These are phyloP conservation scores for Acipenser ruthenus DNA, from an alignment of 2,797 vertebrate species.

Conservation along the genomic window DNA sequence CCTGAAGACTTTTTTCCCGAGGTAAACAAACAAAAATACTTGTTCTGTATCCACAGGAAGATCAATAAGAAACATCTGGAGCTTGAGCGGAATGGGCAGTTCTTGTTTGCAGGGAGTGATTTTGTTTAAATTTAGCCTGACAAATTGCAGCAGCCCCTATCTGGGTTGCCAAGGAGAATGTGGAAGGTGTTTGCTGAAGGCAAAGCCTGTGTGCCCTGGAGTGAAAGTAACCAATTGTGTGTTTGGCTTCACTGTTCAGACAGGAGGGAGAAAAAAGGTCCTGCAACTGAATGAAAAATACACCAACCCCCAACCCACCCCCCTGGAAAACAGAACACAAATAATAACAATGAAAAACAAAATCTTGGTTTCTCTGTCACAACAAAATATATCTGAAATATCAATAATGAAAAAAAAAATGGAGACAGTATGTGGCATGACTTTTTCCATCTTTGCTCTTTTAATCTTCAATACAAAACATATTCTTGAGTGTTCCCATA, in stretches of 20 bases:
- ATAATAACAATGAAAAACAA: too few species aligned
- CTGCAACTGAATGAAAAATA: constrained; percentile 14
- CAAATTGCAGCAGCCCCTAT: constrained; percentile 46
- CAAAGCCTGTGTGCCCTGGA: constrained; percentile 27
- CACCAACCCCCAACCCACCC: constrained; percentile 7
- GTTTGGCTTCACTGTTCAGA: constrained; percentile 16
- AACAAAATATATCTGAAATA: too few species aligned
- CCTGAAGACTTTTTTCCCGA: constrained; percentile 28
- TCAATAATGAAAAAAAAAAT: too few species aligned
- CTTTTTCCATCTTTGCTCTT: too few species aligned
- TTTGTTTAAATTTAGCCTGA: constrained; percentile 34
- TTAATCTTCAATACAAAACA: too few species aligned
- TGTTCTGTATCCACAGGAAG: constrained; percentile 47
- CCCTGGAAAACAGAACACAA: too few species aligned
- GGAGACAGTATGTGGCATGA: too few species aligned
- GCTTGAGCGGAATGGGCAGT: constrained; percentile 49
- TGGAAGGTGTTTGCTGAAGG: constrained; percentile 39
- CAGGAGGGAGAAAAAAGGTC: constrained; percentile 2
- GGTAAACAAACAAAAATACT: constrained; percentile 30
- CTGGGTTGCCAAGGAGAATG: constrained; percentile 34
- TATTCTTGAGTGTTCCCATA: too few species aligned
- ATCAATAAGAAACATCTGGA: constrained; percentile 64
- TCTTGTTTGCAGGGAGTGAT: constrained; percentile 49
- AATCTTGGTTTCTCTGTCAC: too few species aligned
- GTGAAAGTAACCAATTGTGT: constrained; percentile 14